phyloP scores from a whole-genome alignment of 2,113 vertebrate species.

The Charina bottae region DNA sequence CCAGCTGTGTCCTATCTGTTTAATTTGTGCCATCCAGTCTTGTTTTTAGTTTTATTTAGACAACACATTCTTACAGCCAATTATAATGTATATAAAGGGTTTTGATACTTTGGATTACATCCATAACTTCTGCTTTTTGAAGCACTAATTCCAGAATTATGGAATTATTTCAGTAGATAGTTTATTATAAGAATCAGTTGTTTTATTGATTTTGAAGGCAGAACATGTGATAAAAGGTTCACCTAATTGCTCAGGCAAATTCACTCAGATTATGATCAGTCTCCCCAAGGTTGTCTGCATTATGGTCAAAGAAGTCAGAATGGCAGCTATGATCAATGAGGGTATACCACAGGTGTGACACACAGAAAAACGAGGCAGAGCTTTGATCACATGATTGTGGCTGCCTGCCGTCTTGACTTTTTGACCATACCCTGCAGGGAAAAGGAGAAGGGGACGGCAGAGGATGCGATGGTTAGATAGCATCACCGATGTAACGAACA shows the following conservation, averaged over 20 bases:
- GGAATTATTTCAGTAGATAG: background rate
- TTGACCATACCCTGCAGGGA: background rate
- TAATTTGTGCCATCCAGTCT: background rate
- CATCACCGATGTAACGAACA: no score
- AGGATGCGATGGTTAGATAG: no score
- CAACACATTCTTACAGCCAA: background rate
- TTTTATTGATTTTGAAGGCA: background rate
- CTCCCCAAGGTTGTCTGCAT: background rate
- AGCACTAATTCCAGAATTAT: background rate
- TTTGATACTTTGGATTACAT: constrained; percentile 38
- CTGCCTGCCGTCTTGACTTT: background rate
- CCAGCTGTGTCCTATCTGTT: constrained; percentile 8
- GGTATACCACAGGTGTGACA: no score
- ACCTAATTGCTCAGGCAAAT: constrained; percentile 33
- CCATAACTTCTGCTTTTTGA: constrained; percentile 40
- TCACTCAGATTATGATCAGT: constrained; percentile 5
- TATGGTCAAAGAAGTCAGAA: no score
- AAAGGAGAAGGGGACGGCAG: no score
- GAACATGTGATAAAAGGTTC: constrained; percentile 21
- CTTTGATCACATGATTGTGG: background rate
- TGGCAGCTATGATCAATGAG: no score
- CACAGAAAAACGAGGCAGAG: background rate
- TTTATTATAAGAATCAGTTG: background rate
- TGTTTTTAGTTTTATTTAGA: background rate
- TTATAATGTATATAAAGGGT: background rate